phyloP scores from a whole-genome alignment of 2,888 invertebrate species.

The Lutraria lutraria region DNA sequence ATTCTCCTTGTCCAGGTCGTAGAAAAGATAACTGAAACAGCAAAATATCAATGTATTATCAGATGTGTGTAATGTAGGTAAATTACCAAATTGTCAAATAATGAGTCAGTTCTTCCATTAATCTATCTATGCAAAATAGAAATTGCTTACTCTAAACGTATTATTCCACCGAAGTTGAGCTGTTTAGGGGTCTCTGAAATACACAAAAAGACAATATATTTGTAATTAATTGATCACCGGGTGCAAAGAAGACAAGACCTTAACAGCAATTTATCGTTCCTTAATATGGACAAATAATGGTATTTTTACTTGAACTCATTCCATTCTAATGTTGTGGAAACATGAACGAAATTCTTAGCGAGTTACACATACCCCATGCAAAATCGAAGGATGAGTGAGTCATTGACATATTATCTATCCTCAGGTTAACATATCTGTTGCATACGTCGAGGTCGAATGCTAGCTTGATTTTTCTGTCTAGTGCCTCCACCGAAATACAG shows the following conservation, averaged over 20 bases:
- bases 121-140: background rate
- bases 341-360: too few species aligned
- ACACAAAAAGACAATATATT: background rate
- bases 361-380: conserved; percentile 16
- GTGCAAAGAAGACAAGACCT: background rate
- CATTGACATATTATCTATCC: conserved; percentile 3
- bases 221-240: background rate
- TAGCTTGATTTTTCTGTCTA: background rate
- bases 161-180: conserved; percentile 30
- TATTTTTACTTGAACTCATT: too few species aligned
- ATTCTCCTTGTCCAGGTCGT: conserved; percentile 38
- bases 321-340: too few species aligned
- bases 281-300: too few species aligned
- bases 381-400: background rate
- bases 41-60: too few species aligned
- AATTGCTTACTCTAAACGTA: conserved; percentile 21
- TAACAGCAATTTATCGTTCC: background rate
- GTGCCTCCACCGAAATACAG: background rate
- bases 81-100: too few species aligned
- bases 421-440: background rate
- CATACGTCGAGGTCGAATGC: background rate
- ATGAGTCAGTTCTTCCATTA: too few species aligned
- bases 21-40: conserved; percentile 42
- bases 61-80: too few species aligned
- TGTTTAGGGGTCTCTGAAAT: background rate